A percentile compares a stretch with the other conserved stretches of the same genome.
Conservation (phyloP, 2,888 invertebrate genomes). For the Caenorhabditis sp. region DNA sequence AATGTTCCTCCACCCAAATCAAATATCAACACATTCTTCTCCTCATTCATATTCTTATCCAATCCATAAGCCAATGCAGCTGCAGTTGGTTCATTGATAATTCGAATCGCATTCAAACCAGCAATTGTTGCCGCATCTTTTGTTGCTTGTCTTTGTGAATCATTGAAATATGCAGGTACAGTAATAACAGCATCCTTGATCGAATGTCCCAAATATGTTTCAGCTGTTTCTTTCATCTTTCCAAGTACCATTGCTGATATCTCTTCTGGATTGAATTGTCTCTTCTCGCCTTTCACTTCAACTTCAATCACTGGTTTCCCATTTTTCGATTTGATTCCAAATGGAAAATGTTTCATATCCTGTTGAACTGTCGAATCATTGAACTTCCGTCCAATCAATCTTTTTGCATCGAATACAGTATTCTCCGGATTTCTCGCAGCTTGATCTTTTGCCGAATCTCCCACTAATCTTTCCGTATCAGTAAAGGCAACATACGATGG, state of each 20-base stretch:
- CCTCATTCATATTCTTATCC: constrained; percentile 62
- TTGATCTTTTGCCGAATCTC: constrained; percentile 75
- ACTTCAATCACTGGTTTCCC: constrained; percentile 75
- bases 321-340: constrained; percentile 58
- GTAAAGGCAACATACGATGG: constrained; percentile 77
- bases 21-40: constrained; percentile 63
- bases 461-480: constrained; percentile 74
- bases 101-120: constrained; percentile 73
- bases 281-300: constrained; percentile 85
- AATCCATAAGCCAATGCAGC: constrained; percentile 85
- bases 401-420: constrained; percentile 67
- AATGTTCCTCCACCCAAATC: constrained; percentile 75
- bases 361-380: constrained; percentile 72
- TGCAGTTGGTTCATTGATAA: constrained; percentile 74
- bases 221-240: constrained; percentile 72
- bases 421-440: constrained; percentile 74
- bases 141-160: constrained; percentile 78
- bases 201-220: constrained; percentile 68
- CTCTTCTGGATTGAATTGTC: constrained; percentile 74
- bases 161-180: constrained; percentile 84
- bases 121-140: constrained; percentile 74
- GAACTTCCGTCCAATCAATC: constrained; percentile 74
- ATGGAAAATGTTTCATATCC: constrained; percentile 70
- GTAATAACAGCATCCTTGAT: constrained; percentile 82
- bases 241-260: constrained; percentile 67